A percentile compares a stretch with the other conserved stretches of the same genome.
These are phyloP conservation scores for Thereva unica DNA, from an alignment of 2,888 invertebrate genomes.

Conservation along the genomic window DNA sequence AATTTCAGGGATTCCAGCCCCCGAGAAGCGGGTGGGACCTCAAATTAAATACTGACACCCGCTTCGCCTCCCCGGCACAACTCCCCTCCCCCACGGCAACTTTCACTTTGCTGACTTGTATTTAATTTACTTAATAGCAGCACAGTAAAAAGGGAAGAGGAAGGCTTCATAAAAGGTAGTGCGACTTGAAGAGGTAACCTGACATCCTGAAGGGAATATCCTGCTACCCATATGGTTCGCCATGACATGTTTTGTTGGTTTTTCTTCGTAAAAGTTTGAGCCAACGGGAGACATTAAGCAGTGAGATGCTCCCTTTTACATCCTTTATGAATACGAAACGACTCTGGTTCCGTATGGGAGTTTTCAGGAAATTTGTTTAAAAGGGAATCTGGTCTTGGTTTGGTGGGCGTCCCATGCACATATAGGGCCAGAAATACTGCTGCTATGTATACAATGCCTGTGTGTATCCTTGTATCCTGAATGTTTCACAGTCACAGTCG, in stretches of 20 bases:
- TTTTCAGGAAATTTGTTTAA: slow-evolving; percentile 19
- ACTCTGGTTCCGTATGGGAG: slow-evolving; percentile 12
- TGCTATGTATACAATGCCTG: too few relatives aligned
- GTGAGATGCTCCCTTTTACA: slow-evolving; percentile 26
- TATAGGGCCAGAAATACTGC: too few relatives aligned
- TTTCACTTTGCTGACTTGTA: slow-evolving; percentile 30
- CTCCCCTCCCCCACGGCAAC: neutral
- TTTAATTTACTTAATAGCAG: slow-evolving; percentile 34
- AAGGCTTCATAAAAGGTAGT: neutral
- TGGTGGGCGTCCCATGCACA: too few relatives aligned
- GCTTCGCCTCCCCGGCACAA: too few relatives aligned
- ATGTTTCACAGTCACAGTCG: too few relatives aligned
- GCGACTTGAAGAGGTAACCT: slow-evolving; percentile 19
- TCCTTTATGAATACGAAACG: slow-evolving; percentile 37
- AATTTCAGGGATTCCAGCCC: neutral
- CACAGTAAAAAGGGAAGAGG: neutral
- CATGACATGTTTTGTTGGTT: slow-evolving; percentile 35
- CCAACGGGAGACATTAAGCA: slow-evolving; percentile 29
- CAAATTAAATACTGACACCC: too few relatives aligned
- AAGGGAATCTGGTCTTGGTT: slow-evolving; percentile 16
- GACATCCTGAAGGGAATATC: slow-evolving; percentile 27
- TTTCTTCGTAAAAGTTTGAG: slow-evolving; percentile 25
- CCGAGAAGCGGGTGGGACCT: too few relatives aligned
- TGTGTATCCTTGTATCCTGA: too few relatives aligned
- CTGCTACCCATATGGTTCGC: slow-evolving; percentile 26